Evolutionary conservation across 2,888 invertebrate species (phyloP).

Genomic region (Trachelus iudaicus): DNA sequence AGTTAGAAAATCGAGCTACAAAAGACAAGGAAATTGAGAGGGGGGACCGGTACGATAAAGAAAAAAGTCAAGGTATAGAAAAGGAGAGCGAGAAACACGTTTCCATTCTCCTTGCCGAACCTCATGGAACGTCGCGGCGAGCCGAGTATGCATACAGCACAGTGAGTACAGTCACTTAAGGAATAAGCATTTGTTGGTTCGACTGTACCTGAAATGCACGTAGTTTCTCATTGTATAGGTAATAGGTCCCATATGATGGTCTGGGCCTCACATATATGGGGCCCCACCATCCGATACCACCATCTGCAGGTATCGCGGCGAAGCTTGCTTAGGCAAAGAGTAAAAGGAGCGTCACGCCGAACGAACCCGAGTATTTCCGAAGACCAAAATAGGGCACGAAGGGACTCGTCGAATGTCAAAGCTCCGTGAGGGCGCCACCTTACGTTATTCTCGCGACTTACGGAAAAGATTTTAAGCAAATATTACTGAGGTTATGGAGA

Average conservation of each 20-base stretch:
- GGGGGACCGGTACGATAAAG: not conserved
- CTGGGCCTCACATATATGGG: too few relatives aligned
- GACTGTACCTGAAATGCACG: conserved; percentile 42
- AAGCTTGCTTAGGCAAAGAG: not conserved
- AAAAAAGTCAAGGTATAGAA: not conserved
- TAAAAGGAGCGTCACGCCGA: not conserved
- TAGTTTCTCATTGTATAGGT: conserved; percentile 43
- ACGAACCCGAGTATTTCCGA: not conserved
- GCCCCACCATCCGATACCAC: not conserved
- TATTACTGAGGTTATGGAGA: not conserved
- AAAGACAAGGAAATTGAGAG: not conserved
- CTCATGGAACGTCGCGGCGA: not conserved
- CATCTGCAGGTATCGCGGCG: not conserved
- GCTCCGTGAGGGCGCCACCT: not conserved
- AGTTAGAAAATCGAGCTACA: not conserved
- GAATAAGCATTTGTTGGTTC: conserved; percentile 36
- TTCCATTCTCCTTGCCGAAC: not conserved
- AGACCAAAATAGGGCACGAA: not conserved
- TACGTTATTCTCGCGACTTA: not conserved
- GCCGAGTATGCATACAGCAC: not conserved
- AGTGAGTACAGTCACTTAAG: not conserved
- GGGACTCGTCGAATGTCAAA: not conserved
- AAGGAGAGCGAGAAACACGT: conserved; percentile 1
- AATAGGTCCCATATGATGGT: conserved; percentile 30
- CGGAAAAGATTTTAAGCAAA: not conserved